A percentile compares a stretch with the other conserved stretches of the same genome.
These are phyloP conservation scores for Coreoperca whiteheadi DNA, from an alignment of 2,113 vertebrate genomes.

Conservation along the genomic window DNA sequence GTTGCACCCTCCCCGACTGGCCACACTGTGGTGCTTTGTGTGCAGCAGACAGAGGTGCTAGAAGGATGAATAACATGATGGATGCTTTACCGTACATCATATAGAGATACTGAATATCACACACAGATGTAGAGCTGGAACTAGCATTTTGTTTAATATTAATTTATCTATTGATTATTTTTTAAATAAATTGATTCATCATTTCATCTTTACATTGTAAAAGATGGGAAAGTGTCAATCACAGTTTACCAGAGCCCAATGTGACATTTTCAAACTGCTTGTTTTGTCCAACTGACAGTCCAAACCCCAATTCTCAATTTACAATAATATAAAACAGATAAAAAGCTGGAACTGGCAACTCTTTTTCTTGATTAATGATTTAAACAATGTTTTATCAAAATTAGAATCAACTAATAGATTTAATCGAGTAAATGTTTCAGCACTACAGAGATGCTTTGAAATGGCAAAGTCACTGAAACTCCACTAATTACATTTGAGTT, in stretches of 20 bases:
- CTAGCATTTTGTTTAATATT: neutral
- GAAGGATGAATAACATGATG: conserved; percentile 1
- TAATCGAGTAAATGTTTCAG: neutral
- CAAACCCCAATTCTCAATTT: neutral
- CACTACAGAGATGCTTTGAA: neutral
- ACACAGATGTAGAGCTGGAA: neutral
- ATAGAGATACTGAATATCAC: neutral
- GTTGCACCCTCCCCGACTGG: conserved; percentile 66
- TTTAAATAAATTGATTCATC: neutral
- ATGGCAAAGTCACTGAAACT: conserved; percentile 6
- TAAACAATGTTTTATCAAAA: neutral
- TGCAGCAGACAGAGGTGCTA: conserved; percentile 57
- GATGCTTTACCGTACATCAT: neutral
- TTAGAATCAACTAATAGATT: neutral
- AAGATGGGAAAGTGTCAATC: neutral
- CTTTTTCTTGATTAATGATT: neutral
- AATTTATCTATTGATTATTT: neutral
- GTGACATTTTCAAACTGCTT: neutral
- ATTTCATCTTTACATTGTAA: neutral
- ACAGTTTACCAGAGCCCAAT: neutral
- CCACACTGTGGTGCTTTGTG: conserved; percentile 79
- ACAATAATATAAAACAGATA: neutral
- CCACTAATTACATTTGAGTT: neutral
- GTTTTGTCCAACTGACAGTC: neutral
- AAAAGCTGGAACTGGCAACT: neutral